These are phyloP conservation scores for Leptinotarsa rubiginosa DNA, from an alignment of 2,888 invertebrate species.

Conservation along the genomic window DNA sequence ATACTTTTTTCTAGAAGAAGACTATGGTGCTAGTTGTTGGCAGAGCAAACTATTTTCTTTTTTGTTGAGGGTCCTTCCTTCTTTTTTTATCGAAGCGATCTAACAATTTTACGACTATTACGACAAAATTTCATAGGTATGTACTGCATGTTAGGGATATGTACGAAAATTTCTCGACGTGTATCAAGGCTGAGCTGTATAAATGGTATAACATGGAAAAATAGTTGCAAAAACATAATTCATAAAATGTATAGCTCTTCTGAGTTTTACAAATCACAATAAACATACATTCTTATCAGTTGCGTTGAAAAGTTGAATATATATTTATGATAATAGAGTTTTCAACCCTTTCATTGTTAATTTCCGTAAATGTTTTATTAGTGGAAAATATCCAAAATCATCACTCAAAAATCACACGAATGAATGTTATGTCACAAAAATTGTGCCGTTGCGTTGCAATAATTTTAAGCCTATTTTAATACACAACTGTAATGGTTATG, in stretches of 20 bases:
- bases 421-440: slow-evolving; percentile 9
- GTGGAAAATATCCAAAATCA: not conserved
- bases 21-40: slow-evolving; percentile 4
- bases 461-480: slow-evolving; percentile 32
- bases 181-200: not conserved
- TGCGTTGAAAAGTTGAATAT: too few relatives aligned
- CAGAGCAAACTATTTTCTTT: not conserved
- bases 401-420: not conserved
- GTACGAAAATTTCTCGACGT: not conserved
- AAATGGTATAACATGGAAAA: too few relatives aligned
- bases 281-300: too few relatives aligned
- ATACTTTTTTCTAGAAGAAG: not conserved
- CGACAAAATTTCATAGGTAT: not conserved
- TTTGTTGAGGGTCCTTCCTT: not conserved
- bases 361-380: not conserved
- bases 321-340: not conserved
- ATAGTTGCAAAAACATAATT: too few relatives aligned
- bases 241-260: too few relatives aligned
- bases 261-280: too few relatives aligned
- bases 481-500: slow-evolving; percentile 42
- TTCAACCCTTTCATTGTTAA: not conserved
- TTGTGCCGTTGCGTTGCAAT: slow-evolving; percentile 26
- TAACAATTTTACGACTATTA: not conserved
- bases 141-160: not conserved
- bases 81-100: not conserved